Conservation (phyloP, 1,140 invertebrate genomes). For the Drosophila tropicalis region DNA sequence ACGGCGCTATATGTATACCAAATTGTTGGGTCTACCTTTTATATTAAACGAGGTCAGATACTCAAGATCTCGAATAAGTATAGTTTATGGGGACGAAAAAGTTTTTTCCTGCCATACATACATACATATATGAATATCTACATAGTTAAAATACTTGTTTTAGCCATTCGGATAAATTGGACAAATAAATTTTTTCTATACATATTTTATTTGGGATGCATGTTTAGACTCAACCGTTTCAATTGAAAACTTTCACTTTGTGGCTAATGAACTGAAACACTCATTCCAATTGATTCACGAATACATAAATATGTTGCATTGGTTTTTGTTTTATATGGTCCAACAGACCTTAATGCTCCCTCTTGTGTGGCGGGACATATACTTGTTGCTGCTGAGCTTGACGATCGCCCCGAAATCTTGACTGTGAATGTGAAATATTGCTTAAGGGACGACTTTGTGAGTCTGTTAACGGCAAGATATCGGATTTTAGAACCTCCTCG, state of each 20-base stretch:
- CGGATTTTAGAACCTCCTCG: slow-evolving; percentile 92
- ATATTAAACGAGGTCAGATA: too few relatives aligned
- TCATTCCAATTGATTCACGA: slow-evolving; percentile 53
- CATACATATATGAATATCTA: too few relatives aligned
- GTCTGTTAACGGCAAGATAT: slow-evolving; percentile 88
- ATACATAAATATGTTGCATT: slow-evolving; percentile 31
- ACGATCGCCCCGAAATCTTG: slow-evolving; percentile 74
- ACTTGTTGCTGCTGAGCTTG: slow-evolving; percentile 73
- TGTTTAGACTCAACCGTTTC: not conserved
- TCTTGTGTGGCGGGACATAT: slow-evolving; percentile 83
- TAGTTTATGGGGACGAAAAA: too few relatives aligned
- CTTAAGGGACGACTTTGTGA: slow-evolving; percentile 69
- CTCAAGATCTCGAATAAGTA: too few relatives aligned
- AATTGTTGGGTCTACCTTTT: too few relatives aligned
- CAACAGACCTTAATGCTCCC: slow-evolving; percentile 56
- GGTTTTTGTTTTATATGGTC: slow-evolving; percentile 5
- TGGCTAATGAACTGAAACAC: slow-evolving; percentile 54
- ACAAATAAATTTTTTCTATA: too few relatives aligned
- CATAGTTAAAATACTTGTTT: too few relatives aligned
- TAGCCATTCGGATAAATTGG: too few relatives aligned
- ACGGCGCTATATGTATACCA: too few relatives aligned
- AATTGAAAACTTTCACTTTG: slow-evolving; percentile 29
- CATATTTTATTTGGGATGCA: not conserved
- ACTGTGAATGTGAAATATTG: slow-evolving; percentile 40
- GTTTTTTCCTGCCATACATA: too few relatives aligned